These are phyloP conservation scores for Scyliorhinus canicula DNA, from an alignment of 2,797 vertebrate genomes.

Conservation along the genomic window DNA sequence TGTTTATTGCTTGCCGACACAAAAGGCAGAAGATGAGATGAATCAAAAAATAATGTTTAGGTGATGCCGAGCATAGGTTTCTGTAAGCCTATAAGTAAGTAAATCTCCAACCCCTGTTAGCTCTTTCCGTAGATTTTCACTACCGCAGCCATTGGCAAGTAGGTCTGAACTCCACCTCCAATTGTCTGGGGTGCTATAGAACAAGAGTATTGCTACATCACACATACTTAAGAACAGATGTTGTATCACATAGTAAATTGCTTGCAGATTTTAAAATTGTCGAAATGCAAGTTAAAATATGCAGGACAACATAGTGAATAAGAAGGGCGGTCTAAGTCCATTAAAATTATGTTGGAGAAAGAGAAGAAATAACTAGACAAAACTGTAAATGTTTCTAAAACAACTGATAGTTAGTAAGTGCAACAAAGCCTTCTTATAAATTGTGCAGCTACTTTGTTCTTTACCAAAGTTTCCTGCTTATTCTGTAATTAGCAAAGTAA, in stretches of 20 bases:
- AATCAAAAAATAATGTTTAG: not conserved
- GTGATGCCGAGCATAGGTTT: not conserved
- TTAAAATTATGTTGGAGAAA: not conserved
- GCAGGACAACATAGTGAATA: not conserved
- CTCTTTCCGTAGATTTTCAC: not conserved
- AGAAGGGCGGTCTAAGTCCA: not conserved
- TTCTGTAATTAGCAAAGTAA: constrained; percentile 11
- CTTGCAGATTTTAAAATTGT: not conserved
- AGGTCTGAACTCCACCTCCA: not conserved
- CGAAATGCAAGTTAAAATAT: not conserved
- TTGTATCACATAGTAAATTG: not conserved
- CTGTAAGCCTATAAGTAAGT: not conserved
- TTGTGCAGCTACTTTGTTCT: not conserved
- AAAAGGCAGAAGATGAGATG: not conserved
- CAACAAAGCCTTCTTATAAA: not conserved
- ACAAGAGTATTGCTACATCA: not conserved
- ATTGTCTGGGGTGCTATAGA: not conserved
- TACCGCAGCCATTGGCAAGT: not conserved
- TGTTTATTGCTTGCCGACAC: not conserved
- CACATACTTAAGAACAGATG: not conserved
- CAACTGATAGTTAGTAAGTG: constrained; percentile 1
- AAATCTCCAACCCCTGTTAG: not conserved
- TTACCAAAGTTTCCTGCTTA: constrained; percentile 11
- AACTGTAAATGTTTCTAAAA: not conserved
- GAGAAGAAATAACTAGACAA: not conserved